phyloP scores from a whole-genome alignment of 2,113 vertebrate species.

The Beaufortia kweichowensis region DNA sequence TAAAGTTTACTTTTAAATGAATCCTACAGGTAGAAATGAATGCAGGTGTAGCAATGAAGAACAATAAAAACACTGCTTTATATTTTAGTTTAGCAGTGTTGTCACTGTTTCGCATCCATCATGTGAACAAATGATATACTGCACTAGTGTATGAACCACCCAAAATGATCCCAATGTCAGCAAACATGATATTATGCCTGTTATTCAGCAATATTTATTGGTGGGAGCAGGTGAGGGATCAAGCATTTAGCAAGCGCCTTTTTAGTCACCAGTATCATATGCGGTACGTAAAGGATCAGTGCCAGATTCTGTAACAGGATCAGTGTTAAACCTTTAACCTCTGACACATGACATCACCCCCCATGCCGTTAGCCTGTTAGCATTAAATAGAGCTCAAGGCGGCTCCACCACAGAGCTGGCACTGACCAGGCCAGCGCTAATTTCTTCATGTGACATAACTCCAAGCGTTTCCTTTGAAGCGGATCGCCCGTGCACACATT shows the following conservation, averaged over 20 bases:
- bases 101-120: background rate
- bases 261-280: conserved; percentile 59
- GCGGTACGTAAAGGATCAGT: conserved; percentile 56
- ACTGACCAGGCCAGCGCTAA: conserved; percentile 9
- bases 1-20: too few species aligned
- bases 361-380: conserved; percentile 41
- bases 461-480: conserved; percentile 17
- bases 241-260: conserved; percentile 56
- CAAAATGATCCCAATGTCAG: conserved; percentile 24
- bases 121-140: background rate
- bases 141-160: background rate
- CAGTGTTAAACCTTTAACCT: conserved; percentile 65
- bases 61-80: background rate
- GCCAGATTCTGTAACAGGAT: conserved; percentile 68
- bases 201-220: conserved; percentile 33
- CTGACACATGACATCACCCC: conserved; percentile 67
- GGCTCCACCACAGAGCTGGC: conserved; percentile 26
- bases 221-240: conserved; percentile 41
- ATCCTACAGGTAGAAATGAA: too few species aligned
- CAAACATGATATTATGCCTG: conserved; percentile 41
- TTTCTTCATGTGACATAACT: conserved; percentile 40
- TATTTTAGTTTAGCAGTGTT: background rate
- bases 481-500: background rate
- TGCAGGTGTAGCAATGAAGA: background rate
- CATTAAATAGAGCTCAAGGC: conserved; percentile 24